Evolutionary conservation across 2,888 invertebrate genomes (phyloP), one percentile per base, ranked within the genome.

Genomic region (Eueremaeus valkanovi): DNA sequence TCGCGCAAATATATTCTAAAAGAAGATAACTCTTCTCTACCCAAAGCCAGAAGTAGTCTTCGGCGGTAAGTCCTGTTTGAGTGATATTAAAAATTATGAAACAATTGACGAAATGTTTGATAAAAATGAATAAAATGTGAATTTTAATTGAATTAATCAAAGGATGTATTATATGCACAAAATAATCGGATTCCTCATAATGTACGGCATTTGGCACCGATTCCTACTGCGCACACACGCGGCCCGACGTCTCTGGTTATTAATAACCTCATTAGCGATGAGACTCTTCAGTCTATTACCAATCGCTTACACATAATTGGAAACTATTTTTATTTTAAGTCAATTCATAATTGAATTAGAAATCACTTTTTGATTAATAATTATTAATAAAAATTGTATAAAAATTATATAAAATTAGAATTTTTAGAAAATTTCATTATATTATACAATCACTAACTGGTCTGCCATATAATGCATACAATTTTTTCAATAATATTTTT

Each of bases 1-100:
- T 78, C 76, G 36, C 75, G 80, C 21, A 78, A 79, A 73, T 80
- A 77, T 74, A 75, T 80, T n/a, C 73, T 80, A 6, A 80, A 80
- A 76, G 80, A 80, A 74, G 79, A 79, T 27, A 31, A 76, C 18
- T 75, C 77, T 21, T 78, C 78, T 8, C 72, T 80, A 18, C 79
- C 78, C 33, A 58, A 74, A 36, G 79, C 80, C 11, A 72, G 79
- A 73, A 78, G 76, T 74, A 79, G 77, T 73, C 73, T 80, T 51
- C 77, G 76, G 76, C 77, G 77, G 79, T 79, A 73, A 21, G 42
- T 36, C 11, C 9, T 40, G 13, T 75, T 9, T 66, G 61, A 33
- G 33, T 16, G 3, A 2, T 24, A 6, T 55, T n/a, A 21, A 55
- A 18, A 55, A 33, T 5, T 27, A 9, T n/a, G 24, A n/a, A n/a